These are phyloP conservation scores for Microdon myrmicae DNA, from an alignment of 2,888 invertebrate genomes.

Conservation along the genomic window DNA sequence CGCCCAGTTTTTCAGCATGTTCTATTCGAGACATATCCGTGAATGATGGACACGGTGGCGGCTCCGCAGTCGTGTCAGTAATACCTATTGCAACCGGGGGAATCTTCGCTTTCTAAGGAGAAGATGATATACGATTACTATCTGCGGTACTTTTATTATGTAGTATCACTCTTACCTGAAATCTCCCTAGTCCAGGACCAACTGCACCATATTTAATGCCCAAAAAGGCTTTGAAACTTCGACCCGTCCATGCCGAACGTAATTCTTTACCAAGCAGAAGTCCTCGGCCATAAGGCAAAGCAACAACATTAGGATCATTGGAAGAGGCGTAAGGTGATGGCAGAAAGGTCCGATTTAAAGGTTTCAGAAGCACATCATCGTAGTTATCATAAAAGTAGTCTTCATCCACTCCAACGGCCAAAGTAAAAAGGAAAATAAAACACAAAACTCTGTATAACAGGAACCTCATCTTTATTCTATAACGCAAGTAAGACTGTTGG, in stretches of 20 bases:
- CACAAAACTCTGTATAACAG: no score
- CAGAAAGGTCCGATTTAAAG: constrained; percentile 3
- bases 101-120: constrained; percentile 4
- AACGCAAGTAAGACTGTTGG: no score
- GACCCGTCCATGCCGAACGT: constrained; percentile 56
- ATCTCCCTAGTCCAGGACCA: constrained; percentile 58
- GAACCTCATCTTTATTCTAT: no score
- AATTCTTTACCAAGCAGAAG: constrained; percentile 56
- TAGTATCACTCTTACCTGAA: constrained; percentile 56
- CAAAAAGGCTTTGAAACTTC: constrained; percentile 59
- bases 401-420: constrained; percentile 2
- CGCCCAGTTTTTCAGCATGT: constrained; percentile 55
- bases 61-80: constrained; percentile 58
- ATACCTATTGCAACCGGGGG: constrained; percentile 15
- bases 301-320: constrained; percentile 47
- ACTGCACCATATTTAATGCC: constrained; percentile 61
- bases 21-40: constrained; percentile 57
- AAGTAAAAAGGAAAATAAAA: no score
- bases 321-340: constrained; percentile 8
- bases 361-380: constrained; percentile 5
- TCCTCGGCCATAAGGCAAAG: constrained; percentile 58
- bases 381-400: constrained; percentile 15
- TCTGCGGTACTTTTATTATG: no score
- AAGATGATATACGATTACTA: not conserved
- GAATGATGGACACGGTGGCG: constrained; percentile 61